These are phyloP conservation scores for Rhagophthalmus giganteus DNA, from an alignment of 2,888 invertebrate species.

Conservation along the genomic window DNA sequence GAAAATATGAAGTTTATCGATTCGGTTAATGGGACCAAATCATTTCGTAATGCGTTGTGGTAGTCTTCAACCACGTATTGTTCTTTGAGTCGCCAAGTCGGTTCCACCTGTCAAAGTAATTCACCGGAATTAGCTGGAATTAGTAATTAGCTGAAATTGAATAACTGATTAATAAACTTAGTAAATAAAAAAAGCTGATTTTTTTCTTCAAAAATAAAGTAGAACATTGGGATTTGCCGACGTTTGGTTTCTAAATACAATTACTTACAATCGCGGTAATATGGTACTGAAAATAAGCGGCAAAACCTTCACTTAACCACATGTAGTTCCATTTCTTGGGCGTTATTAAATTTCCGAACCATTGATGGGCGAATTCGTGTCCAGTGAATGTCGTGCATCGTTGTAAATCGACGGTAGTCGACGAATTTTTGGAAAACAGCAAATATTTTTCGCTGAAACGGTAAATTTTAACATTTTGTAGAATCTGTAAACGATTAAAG, in stretches of 20 bases:
- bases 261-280: conserved; percentile 39
- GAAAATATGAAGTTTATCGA: conserved; percentile 1
- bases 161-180: no score
- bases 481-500: no score
- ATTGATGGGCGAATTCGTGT: conserved; percentile 62
- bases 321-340: conserved; percentile 52
- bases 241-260: neutral
- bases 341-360: conserved; percentile 56
- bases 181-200: neutral
- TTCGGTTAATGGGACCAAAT: neutral
- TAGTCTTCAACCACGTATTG: conserved; percentile 1
- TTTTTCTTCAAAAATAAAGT: no score
- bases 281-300: conserved; percentile 58
- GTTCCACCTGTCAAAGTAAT: conserved; percentile 2
- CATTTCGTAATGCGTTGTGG: neutral
- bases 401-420: conserved; percentile 35
- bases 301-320: conserved; percentile 60
- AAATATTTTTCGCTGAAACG: conserved; percentile 6
- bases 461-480: no score
- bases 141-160: no score
- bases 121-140: neutral
- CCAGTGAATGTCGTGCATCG: conserved; percentile 48
- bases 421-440: conserved; percentile 1
- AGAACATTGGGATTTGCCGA: no score
- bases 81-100: conserved; percentile 6